A percentile compares a stretch with the other conserved stretches of the same genome.
Conservation (phyloP, 2,797 vertebrate species). For the Hippoglossus hippoglossus region DNA sequence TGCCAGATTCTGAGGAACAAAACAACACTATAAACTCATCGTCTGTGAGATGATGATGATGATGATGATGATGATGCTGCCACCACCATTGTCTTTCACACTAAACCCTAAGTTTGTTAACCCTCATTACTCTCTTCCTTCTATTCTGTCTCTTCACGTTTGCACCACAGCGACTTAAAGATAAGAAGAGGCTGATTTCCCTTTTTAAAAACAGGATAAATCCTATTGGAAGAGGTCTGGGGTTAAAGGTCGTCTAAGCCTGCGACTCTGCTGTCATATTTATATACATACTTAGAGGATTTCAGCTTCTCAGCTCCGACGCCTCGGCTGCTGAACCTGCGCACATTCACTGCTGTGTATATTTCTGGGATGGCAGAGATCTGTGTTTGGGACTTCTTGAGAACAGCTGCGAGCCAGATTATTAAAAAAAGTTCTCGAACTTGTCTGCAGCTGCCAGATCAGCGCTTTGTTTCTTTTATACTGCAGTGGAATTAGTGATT, state of each 20-base stretch:
- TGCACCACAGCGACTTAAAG: constrained; percentile 17
- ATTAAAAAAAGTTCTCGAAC: neutral
- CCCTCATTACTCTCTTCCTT: neutral
- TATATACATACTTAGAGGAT: constrained; percentile 51
- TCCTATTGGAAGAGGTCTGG: constrained; percentile 10
- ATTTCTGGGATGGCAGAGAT: constrained; percentile 5
- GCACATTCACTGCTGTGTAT: constrained; percentile 3
- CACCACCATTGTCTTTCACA: neutral
- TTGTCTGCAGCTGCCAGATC: neutral
- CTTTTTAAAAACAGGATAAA: constrained; percentile 58
- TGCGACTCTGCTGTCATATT: constrained; percentile 31
- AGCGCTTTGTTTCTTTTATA: neutral
- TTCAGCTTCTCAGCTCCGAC: constrained; percentile 13
- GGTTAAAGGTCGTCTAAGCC: constrained; percentile 35
- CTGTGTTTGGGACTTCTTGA: constrained; percentile 2
- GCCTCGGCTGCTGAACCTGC: constrained; percentile 4
- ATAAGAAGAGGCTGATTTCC: constrained; percentile 18
- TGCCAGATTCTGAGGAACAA: too few species aligned
- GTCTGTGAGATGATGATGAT: too few species aligned
- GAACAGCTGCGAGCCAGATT: constrained; percentile 5
- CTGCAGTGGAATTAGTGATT: neutral
- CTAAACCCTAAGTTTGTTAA: neutral
- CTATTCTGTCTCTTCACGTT: neutral
- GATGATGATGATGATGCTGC: too few species aligned
- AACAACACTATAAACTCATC: too few species aligned